Conservation (phyloP, 2,888 invertebrate genomes). For the Eudiplozoon nipponicum region DNA sequence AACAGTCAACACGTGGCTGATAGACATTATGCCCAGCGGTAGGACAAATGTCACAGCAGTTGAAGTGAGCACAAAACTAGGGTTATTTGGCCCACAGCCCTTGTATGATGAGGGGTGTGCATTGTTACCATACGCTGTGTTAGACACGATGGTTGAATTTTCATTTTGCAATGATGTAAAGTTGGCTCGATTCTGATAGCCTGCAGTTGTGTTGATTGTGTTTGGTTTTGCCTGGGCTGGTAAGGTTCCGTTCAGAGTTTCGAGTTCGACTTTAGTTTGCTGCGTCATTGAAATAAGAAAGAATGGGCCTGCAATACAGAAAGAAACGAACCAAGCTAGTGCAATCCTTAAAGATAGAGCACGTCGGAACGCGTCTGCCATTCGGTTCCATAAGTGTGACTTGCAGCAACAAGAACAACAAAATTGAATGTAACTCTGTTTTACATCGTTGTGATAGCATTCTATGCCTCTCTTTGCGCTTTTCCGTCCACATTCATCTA, state of each 20-base stretch:
- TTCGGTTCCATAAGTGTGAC: too few species aligned
- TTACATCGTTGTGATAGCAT: too few species aligned
- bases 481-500: too few species aligned
- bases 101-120: constrained; percentile 17
- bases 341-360: constrained; percentile 16
- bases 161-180: neutral
- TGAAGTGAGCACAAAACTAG: constrained; percentile 19
- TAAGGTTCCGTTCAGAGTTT: too few species aligned
- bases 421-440: too few species aligned
- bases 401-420: too few species aligned
- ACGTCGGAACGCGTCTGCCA: neutral
- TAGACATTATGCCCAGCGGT: constrained; percentile 19
- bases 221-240: too few species aligned
- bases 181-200: too few species aligned
- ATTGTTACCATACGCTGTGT: constrained; percentile 5
- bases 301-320: constrained; percentile 19
- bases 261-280: too few species aligned
- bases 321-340: constrained; percentile 18
- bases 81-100: constrained; percentile 20
- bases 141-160: constrained; percentile 8
- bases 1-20: constrained; percentile 19
- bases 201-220: too few species aligned
- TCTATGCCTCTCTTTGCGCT: too few species aligned
- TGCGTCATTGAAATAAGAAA: constrained; percentile 14
- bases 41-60: constrained; percentile 19